Percentiles rank a stretch among this genome's conserved stretches.
Evolutionary conservation across 2,797 vertebrate species (phyloP).

Genomic region (Poecile montanus): DNA sequence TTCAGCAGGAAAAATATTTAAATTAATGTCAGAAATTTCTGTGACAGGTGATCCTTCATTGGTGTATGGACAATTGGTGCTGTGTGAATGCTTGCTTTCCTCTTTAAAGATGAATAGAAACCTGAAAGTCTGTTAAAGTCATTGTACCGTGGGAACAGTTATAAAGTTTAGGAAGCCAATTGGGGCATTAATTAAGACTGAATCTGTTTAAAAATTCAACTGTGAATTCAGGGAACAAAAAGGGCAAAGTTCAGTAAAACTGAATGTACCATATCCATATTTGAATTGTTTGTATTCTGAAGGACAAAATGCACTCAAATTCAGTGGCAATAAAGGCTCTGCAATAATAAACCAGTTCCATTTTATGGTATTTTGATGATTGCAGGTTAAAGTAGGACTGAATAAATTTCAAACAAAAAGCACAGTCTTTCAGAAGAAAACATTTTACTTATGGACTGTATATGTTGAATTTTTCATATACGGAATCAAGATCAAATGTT

Average conservation of each 20-base stretch:
- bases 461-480: background rate
- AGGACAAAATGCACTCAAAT: background rate
- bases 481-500: background rate
- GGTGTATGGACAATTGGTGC: constrained; percentile 78
- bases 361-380: background rate
- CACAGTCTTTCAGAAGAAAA: background rate
- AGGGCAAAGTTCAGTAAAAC: background rate
- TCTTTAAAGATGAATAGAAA: constrained; percentile 21
- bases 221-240: background rate
- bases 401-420: background rate
- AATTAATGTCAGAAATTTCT: background rate
- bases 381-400: background rate
- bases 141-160: background rate
- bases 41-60: background rate
- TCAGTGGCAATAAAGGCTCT: background rate
- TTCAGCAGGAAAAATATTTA: background rate
- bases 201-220: background rate
- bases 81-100: constrained; percentile 20
- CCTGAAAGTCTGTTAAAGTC: background rate
- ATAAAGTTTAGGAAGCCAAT: background rate
- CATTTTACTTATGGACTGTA: background rate
- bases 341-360: background rate
- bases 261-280: background rate
- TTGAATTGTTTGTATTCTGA: background rate
- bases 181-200: background rate